phyloP scores from a whole-genome alignment of 2,113 vertebrate species.

The Gopherus evgoodei region DNA sequence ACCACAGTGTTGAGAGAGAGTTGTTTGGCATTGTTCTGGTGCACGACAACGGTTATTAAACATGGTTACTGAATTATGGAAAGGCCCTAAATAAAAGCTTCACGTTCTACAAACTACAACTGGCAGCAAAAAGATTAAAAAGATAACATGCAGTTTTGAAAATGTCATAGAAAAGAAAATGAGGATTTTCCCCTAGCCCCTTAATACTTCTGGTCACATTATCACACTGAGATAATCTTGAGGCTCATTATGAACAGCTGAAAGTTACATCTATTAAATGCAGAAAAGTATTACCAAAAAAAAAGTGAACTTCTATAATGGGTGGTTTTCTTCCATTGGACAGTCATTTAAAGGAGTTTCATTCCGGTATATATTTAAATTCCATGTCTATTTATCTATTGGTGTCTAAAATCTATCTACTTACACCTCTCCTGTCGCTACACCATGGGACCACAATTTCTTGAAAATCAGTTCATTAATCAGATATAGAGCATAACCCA shows the following conservation, averaged over 20 bases:
- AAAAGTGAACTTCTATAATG: background rate
- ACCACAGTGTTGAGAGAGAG: background rate
- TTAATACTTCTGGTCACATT: background rate
- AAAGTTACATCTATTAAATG: background rate
- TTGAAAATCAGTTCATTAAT: background rate
- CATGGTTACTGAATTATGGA: background rate
- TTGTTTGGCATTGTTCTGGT: background rate
- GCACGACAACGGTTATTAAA: background rate
- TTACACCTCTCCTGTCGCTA: background rate
- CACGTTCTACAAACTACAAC: background rate
- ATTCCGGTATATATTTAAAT: background rate
- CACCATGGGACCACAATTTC: background rate
- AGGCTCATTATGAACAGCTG: background rate
- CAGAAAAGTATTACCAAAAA: background rate
- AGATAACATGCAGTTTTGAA: background rate
- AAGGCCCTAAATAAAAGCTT: background rate
- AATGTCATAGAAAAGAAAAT: background rate
- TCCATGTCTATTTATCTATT: background rate
- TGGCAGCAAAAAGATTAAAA: background rate
- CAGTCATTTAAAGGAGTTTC: background rate
- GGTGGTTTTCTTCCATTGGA: background rate
- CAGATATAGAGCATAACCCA: background rate
- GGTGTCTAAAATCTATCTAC: background rate
- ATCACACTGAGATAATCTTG: background rate
- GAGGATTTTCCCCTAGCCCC: background rate